These are phyloP conservation scores for Eubasilissa regina DNA, from an alignment of 1,140 invertebrate genomes.

Conservation along the genomic window DNA sequence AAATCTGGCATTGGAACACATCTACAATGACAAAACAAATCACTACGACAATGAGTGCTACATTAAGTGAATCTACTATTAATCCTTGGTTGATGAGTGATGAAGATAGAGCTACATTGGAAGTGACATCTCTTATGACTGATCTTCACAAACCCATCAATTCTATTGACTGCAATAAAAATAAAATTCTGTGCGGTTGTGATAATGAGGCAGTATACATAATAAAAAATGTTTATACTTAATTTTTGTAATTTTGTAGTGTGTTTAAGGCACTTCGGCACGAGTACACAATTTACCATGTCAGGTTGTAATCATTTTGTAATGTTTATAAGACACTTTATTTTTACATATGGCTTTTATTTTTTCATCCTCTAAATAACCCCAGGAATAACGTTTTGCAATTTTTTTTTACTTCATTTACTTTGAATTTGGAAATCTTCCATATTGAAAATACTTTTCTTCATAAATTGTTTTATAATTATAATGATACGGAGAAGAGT, in stretches of 20 bases:
- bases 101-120: conserved; percentile 79
- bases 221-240: conserved; percentile 77
- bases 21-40: conserved; percentile 66
- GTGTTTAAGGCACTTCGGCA: no score
- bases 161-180: conserved; percentile 82
- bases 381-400: no score
- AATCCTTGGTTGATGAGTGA: conserved; percentile 79
- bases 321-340: no score
- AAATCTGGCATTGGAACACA: conserved; percentile 90
- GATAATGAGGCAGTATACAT: conserved; percentile 89
- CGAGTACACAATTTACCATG: no score
- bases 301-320: no score
- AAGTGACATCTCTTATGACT: conserved; percentile 81
- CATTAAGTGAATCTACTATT: conserved; percentile 64
- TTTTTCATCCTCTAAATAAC: no score
- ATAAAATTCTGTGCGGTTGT: conserved; percentile 82
- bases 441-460: no score
- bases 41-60: conserved; percentile 57
- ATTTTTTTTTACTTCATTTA: no score
- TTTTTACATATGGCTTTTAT: no score
- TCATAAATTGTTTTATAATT: no score
- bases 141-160: conserved; percentile 84
- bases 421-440: no score
- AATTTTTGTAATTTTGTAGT: conserved; percentile 45
- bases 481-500: no score